Conservation (phyloP, 1,140 invertebrate genomes). For the Lucilia sericata region DNA sequence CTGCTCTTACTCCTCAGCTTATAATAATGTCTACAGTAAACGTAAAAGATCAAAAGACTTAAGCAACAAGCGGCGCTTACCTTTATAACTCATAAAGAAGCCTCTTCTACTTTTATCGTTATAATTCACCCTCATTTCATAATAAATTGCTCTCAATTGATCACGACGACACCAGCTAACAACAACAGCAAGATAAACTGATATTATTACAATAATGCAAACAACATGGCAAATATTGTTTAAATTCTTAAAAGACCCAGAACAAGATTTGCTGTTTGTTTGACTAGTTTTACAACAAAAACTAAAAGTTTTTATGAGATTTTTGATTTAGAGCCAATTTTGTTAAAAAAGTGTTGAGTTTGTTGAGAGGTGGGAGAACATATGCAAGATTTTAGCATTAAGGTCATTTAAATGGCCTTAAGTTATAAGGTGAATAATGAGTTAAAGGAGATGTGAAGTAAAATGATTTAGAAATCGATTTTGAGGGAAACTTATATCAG, state of each 20-base stretch:
- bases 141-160: slow-evolving; percentile 69
- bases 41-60: slow-evolving; percentile 50
- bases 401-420: slow-evolving; percentile 36
- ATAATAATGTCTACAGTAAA: slow-evolving; percentile 34
- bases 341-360: slow-evolving; percentile 1
- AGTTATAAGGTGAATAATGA: slow-evolving; percentile 40
- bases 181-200: not conserved
- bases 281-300: not conserved
- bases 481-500: too few species aligned
- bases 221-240: slow-evolving; percentile 3
- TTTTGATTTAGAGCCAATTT: not conserved
- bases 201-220: not conserved
- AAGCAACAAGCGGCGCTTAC: slow-evolving; percentile 21
- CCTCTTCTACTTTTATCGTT: slow-evolving; percentile 55
- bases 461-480: too few species aligned
- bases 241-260: not conserved
- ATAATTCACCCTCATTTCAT: slow-evolving; percentile 69
- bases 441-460: not conserved
- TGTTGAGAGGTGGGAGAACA: not conserved
- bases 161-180: slow-evolving; percentile 60
- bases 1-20: not conserved
- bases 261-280: not conserved
- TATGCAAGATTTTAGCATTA: slow-evolving; percentile 27
- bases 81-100: slow-evolving; percentile 28
- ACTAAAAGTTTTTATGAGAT: not conserved